Evolutionary conservation across 2,113 vertebrate genomes (phyloP).

Genomic region (Notarius lentiginosus): DNA sequence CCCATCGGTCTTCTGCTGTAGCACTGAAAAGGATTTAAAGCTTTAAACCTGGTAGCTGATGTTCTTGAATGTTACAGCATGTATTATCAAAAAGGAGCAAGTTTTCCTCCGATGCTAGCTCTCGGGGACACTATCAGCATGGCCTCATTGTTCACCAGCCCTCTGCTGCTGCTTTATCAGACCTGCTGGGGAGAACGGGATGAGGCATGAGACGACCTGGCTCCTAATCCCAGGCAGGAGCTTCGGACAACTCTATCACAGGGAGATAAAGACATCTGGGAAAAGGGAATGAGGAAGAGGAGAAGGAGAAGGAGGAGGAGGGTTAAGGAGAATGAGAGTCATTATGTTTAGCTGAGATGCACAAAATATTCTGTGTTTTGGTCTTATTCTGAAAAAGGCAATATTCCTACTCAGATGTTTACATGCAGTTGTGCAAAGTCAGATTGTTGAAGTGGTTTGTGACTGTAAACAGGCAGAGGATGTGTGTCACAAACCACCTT

Average conservation of each 20-base stretch:
- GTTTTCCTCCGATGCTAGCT: conserved; percentile 63
- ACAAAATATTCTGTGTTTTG: too few species aligned
- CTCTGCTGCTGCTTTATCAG: conserved; percentile 43
- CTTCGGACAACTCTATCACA: conserved; percentile 33
- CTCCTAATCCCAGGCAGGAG: conserved; percentile 31
- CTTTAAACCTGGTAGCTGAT: conserved; percentile 45
- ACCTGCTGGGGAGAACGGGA: conserved; percentile 27
- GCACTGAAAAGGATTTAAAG: neutral
- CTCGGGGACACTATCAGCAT: conserved; percentile 48
- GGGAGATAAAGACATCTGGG: conserved; percentile 35
- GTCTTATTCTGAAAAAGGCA: too few species aligned
- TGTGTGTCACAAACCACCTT: too few species aligned
- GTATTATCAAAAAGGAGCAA: conserved; percentile 60
- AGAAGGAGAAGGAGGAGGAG: neutral
- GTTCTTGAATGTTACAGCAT: conserved; percentile 55
- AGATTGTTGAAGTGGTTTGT: too few species aligned
- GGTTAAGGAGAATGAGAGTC: neutral
- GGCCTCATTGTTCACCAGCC: neutral
- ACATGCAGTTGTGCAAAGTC: too few species aligned
- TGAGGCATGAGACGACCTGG: conserved; percentile 28
- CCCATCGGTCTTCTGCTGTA: neutral
- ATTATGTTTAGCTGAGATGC: neutral
- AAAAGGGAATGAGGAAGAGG: neutral
- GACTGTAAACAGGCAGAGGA: too few species aligned
- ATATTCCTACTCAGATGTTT: too few species aligned